Base-by-base conservation (phyloP, 2,888 invertebrate genomes). In the Tinea trinotella region DNA sequence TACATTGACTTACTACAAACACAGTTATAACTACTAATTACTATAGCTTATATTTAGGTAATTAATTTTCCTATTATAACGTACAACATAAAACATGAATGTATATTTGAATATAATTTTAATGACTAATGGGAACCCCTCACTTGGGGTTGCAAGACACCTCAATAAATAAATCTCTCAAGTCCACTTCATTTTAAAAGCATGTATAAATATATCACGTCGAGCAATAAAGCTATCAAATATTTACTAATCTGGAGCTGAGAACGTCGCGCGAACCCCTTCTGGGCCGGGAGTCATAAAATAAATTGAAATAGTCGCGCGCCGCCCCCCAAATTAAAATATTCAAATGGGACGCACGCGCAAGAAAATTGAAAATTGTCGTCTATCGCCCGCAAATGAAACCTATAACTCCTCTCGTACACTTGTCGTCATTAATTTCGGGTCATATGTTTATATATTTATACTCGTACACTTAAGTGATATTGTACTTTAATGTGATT, bases 281-380 rank as follows among this genome's bases (percentile, higher is more conserved):
- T 84, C 81, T 81, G 81, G 70, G 69, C 70, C 66, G 71, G 75
- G 71, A 70, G 82, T 85, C 85, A 85, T 85, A 85, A 85, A 85
- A 85, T 85, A 85, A 85, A 85, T 85, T 85, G 85, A 85, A 85
- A 85, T 85, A 83, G 85, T 84, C 85, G 77, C 81, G 55, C 52
- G 74, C 80, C 84, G 81, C 85, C 85, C 85, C 82, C 85, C 81
- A 83, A 85, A 85, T 85, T 85, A 84, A 85, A 85, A 85, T 85
- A 85, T 85, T 85, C 84, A 85, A 85, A 85, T 85, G 85, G 84
- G 82, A 82, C 82, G 85, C 85, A 85, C 85, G 85, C 85, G 85
- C 81, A 85, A 85, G 85, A 85, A 85, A 85, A 85, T 85, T 85
- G 85, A 85, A 85, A 84, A 85, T 85, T 85, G 85, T 85, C 85